Evolutionary conservation across 1,140 invertebrate species (phyloP), one percentile per base, ranked within the genome.

Genomic region (Agrilus planipennis): DNA sequence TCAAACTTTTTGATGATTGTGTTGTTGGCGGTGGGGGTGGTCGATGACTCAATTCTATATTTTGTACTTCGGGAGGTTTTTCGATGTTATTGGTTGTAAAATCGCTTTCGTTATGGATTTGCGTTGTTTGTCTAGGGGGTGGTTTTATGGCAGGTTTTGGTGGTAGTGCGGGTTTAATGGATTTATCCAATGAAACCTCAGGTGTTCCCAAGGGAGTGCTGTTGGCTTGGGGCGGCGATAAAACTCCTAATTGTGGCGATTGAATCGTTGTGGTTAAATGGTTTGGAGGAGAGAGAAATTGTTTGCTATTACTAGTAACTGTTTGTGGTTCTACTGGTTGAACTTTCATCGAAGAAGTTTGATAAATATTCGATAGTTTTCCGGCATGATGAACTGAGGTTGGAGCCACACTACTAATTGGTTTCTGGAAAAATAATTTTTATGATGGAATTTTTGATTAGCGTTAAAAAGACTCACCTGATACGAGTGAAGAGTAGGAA

Each of bases 331-430:
- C 80, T 40, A 84, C 79, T 23, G 81, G 81, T 64, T 81, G 77
- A 39, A 84, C 79, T 62, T 83, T 82, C 41, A 79, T 84, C 34
- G 81, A 84, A 6, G 79, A 81, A 27, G 80, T 83, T 60, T 84
- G 80, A 64, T 83, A 83, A 46, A 83, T 82, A 53, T 75, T 81
- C 50, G 73, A 84, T 58, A 79, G 76, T 59, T 77, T 83, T 40
- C 66, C 66, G 32, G 68, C 34, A 42, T 73, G 68, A 56, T 75
- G 74, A 47, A 79, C 67, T 38, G 75, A 75, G 49, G 77, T 84
- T 18, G 82, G 83, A 37, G 82, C 81, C 29, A 87, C 83, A 62
- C 81, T 86, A 51, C 81, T 86, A 38, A 86, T 79, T 36, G 84
- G 84, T 58, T 81, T 81, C 57, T 79, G 68, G 35, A 54, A 52